phyloP scores from a whole-genome alignment of 2,113 vertebrate genomes.

The Myanophis thanlyinensis region DNA sequence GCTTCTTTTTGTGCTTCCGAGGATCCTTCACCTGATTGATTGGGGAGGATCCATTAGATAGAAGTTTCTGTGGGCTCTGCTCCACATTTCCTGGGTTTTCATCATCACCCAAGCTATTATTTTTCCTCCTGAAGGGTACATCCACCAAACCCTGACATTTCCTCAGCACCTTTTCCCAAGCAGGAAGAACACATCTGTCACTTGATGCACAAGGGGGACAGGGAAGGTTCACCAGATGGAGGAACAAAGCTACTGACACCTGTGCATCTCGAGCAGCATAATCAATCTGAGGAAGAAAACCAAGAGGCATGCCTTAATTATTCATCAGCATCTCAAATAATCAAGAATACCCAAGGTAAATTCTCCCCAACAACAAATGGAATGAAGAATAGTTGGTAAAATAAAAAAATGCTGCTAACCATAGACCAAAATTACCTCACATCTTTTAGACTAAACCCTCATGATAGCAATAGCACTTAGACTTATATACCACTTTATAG shows the following conservation, averaged over 20 bases:
- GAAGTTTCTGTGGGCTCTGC: conserved; percentile 66
- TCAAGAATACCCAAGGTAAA: neutral
- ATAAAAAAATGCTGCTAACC: neutral
- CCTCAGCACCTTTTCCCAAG: conserved; percentile 72
- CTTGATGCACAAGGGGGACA: conserved; percentile 47
- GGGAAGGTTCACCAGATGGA: conserved; percentile 79
- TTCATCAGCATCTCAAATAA: neutral
- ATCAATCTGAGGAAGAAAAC: conserved; percentile 74
- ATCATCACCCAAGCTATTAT: conserved; percentile 65
- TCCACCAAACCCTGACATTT: conserved; percentile 87
- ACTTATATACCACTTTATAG: too few species aligned
- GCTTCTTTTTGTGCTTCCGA: conserved; percentile 85
- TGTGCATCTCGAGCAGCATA: conserved; percentile 95
- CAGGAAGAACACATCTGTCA: conserved; percentile 32
- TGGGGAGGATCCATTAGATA: conserved; percentile 61
- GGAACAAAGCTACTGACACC: conserved; percentile 89
- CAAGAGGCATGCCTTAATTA: neutral
- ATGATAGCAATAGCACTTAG: too few species aligned
- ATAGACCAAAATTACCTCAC: neutral
- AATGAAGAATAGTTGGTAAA: neutral
- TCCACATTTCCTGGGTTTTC: conserved; percentile 56
- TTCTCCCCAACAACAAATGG: neutral
- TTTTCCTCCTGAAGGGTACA: conserved; percentile 80
- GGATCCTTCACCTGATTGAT: conserved; percentile 84
- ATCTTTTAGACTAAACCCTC: neutral